Evolutionary conservation across 2,113 vertebrate species (phyloP).

Genomic region (Melospiza melodia): DNA sequence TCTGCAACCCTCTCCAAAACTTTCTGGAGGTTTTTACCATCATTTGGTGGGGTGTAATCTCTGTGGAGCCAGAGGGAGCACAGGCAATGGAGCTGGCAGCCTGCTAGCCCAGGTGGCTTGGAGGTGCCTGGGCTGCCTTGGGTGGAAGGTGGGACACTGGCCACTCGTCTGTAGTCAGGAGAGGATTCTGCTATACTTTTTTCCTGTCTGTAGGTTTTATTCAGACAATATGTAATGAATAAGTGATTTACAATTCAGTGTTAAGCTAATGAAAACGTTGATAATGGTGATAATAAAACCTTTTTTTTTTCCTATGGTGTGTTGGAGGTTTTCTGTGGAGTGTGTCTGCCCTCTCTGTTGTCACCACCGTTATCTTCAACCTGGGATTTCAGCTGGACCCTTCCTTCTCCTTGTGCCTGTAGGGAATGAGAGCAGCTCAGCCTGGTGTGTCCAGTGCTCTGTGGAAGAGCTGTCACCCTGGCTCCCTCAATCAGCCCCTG

Average conservation of each 20-base stretch:
- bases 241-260: constrained; percentile 84
- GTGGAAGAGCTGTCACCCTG: background rate
- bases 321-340: background rate
- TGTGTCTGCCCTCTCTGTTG: background rate
- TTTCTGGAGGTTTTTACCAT: constrained; percentile 2
- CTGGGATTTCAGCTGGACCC: background rate
- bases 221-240: constrained; percentile 77
- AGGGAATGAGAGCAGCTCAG: background rate
- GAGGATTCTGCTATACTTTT: constrained; percentile 67
- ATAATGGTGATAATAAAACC: constrained; percentile 71
- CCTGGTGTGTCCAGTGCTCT: rapidly evolving
- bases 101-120: background rate
- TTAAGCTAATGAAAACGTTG: constrained; percentile 73
- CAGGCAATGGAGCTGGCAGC: background rate
- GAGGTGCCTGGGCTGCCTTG: constrained; percentile 54
- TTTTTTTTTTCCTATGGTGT: constrained; percentile 28
- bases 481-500: background rate
- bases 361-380: rapidly evolving
- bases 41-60: background rate
- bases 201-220: constrained; percentile 79
- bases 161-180: constrained; percentile 2
- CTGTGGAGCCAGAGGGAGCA: background rate
- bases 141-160: constrained; percentile 13
- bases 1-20: background rate
- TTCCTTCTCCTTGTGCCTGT: background rate